A percentile compares a stretch with the other conserved stretches of the same genome.
Evolutionary conservation across 23 tunicate species (phyloP).

Genomic region (Diplosoma virens): DNA sequence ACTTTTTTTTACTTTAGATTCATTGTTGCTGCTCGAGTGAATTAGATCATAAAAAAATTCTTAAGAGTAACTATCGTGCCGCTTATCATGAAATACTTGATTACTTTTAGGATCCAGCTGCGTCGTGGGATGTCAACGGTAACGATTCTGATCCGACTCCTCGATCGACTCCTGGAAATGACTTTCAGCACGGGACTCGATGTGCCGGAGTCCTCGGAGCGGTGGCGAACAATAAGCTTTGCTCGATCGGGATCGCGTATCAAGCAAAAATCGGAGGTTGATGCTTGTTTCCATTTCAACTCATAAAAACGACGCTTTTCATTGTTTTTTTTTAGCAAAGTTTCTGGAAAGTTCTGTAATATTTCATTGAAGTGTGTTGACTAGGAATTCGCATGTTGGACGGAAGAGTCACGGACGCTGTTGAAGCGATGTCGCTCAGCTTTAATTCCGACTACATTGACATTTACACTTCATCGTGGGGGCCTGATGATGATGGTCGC

Average conservation of each 20-base stretch:
- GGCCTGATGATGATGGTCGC: constrained; percentile 96
- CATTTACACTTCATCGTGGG: constrained; percentile 99
- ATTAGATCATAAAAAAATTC: too few relatives aligned
- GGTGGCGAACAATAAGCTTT: constrained; percentile 57
- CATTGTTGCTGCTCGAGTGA: too few relatives aligned
- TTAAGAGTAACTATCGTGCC: too few relatives aligned
- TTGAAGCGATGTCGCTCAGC: constrained; percentile 84
- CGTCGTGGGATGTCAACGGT: constrained; percentile 80
- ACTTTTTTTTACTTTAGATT: too few relatives aligned
- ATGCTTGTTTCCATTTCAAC: background rate
- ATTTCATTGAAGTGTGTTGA: too few relatives aligned
- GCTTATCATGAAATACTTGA: background rate
- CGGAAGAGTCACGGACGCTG: constrained; percentile 88
- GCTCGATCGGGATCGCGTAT: constrained; percentile 90
- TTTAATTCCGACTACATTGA: constrained; percentile 75
- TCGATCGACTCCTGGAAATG: constrained; percentile 49
- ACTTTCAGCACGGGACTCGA: constrained; percentile 93
- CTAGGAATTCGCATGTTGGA: constrained; percentile 99
- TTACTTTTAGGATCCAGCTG: constrained; percentile 53
- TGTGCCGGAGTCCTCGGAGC: constrained; percentile 99
- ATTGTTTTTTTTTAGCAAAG: too few relatives aligned
- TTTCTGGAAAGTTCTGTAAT: too few relatives aligned
- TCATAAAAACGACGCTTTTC: too few relatives aligned
- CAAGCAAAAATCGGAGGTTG: constrained; percentile 89
- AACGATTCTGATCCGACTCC: constrained; percentile 93